phyloP scores from a whole-genome alignment of 2,797 vertebrate species.

The Channallabes apus region DNA sequence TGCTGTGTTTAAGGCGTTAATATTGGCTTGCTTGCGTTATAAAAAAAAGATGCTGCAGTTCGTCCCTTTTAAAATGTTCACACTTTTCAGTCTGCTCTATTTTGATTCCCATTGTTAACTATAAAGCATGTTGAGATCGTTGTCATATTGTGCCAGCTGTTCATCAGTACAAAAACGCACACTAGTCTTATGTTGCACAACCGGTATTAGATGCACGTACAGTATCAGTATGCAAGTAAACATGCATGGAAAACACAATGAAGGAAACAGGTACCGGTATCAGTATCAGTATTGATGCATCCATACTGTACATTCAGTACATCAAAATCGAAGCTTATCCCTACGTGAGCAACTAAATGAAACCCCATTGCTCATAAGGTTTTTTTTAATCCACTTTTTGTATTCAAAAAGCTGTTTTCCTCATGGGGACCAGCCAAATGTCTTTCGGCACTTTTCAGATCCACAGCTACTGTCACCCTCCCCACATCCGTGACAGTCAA shows the following conservation, averaged over 20 bases:
- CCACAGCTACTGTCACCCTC: slow-evolving; percentile 45
- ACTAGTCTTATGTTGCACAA: background rate
- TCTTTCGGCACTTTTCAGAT: slow-evolving; percentile 30
- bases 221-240: background rate
- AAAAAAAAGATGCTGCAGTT: background rate
- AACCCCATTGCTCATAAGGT: background rate
- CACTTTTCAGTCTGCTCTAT: background rate
- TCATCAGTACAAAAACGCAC: background rate
- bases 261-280: background rate
- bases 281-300: background rate
- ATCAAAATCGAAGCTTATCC: background rate
- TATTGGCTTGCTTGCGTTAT: background rate
- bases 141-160: background rate
- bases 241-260: background rate
- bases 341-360: background rate
- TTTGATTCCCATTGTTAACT: slow-evolving; percentile 8
- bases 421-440: slow-evolving; percentile 5
- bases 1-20: background rate
- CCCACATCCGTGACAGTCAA: slow-evolving; percentile 68
- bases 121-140: background rate
- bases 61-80: background rate
- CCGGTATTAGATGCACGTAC: background rate
- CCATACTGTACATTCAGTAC: background rate
- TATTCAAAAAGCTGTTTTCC: background rate
- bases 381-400: background rate